These are phyloP conservation scores for Rapana venosa DNA, from an alignment of 2,888 invertebrate species.

Conservation along the genomic window DNA sequence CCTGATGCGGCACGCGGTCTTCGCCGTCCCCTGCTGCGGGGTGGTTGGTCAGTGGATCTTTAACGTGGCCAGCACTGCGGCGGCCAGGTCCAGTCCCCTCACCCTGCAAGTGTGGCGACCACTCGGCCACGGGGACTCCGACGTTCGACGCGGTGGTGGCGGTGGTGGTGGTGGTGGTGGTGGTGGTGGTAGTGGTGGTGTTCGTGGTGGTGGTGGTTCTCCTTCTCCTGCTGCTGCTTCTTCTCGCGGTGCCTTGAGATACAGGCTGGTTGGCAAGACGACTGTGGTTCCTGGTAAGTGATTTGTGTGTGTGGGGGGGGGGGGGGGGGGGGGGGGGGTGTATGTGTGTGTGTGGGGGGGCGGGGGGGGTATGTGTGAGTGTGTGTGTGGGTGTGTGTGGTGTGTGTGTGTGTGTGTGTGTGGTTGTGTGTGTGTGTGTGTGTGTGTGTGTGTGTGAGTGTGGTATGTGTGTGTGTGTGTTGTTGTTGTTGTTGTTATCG, in stretches of 20 bases:
- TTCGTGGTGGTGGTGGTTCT: no score
- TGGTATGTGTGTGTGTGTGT: no score
- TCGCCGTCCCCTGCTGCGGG: not conserved
- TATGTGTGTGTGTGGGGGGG: not conserved
- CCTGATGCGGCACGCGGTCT: slow-evolving; percentile 2
- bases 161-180: not conserved
- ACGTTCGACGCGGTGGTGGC: not conserved
- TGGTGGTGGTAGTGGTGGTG: not conserved
- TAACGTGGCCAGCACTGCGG: not conserved
- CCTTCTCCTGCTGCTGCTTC: no score
- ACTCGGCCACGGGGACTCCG: not conserved
- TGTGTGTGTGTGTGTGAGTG: no score
- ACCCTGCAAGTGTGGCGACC: slow-evolving; percentile 16
- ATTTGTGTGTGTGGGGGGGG: not conserved
- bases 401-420: no score
- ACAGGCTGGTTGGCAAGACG: not conserved
- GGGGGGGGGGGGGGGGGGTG: not conserved
- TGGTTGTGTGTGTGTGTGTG: no score
- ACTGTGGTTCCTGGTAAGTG: not conserved
- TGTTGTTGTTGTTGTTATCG: no score
- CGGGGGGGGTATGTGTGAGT: no score
- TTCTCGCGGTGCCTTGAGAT: not conserved
- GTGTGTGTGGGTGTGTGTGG: no score
- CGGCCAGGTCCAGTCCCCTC: not conserved
- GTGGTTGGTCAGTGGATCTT: not conserved